phyloP scores from a whole-genome alignment of 2,888 invertebrate genomes.

The Magallana nippona region DNA sequence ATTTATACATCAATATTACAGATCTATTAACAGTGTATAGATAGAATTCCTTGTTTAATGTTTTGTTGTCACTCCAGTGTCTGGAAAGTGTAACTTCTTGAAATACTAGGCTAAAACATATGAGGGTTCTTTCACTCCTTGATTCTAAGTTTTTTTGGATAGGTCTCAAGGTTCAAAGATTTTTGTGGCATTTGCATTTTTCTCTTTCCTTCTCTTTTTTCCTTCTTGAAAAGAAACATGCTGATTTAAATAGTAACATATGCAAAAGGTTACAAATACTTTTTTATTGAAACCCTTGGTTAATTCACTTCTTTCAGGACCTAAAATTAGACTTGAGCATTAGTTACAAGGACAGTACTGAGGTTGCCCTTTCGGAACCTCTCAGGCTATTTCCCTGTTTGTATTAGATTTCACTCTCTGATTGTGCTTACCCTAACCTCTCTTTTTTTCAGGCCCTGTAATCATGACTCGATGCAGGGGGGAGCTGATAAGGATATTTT shows the following conservation, averaged over 20 bases:
- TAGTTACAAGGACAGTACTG: neutral
- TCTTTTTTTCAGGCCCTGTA: slow-evolving; percentile 18
- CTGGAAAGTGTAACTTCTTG: slow-evolving; percentile 24
- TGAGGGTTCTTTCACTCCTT: slow-evolving; percentile 16
- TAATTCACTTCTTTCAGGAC: neutral
- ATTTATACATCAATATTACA: slow-evolving; percentile 22
- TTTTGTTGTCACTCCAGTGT: slow-evolving; percentile 7
- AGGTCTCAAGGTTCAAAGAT: slow-evolving; percentile 35
- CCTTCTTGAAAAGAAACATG: neutral
- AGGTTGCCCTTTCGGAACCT: neutral
- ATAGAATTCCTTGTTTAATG: slow-evolving; percentile 33
- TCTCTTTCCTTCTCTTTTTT: neutral
- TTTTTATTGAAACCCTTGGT: neutral
- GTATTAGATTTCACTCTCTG: slow-evolving; percentile 30
- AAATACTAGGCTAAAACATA: slow-evolving; percentile 28
- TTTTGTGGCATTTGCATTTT: slow-evolving; percentile 9
- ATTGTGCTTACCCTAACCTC: slow-evolving; percentile 18
- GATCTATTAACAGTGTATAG: slow-evolving; percentile 28
- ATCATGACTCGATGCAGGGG: slow-evolving; percentile 9
- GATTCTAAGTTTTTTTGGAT: slow-evolving; percentile 23
- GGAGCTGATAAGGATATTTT: slow-evolving; percentile 27
- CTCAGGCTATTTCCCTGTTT: slow-evolving; percentile 12
- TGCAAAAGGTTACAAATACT: neutral
- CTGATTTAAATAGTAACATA: neutral
- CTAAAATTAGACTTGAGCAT: slow-evolving; percentile 19